Evolutionary conservation across 2,888 invertebrate species (phyloP), one percentile per base, ranked within the genome.

Genomic region (Brachylomia viminalis): DNA sequence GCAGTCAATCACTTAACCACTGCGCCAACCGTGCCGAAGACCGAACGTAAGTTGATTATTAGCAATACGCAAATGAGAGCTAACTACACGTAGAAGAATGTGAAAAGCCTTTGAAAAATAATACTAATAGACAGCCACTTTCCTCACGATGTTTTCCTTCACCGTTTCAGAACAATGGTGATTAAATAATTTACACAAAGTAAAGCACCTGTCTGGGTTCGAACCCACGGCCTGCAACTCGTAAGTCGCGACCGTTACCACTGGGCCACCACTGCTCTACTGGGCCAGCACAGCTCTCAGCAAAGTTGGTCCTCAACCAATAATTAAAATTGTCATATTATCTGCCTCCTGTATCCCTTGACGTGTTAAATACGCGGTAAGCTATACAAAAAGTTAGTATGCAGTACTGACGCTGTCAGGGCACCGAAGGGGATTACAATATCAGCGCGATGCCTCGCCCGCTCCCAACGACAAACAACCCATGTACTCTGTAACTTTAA

Each of bases 381-480:
- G 65, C 56, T 82, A 81, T 54, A 78, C 77, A 80, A 85, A 87
- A 89, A 81, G 86, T 87, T 87, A 88, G 88, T 88, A 84, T 87
- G 82, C 82, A 85, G 87, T 88, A 88, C 88, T 87, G 87, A 87
- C 88, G 82, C 80, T 77, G 79, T 79, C 79, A 78, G 80, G 73
- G 79, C 67, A 71, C 87, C 86, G 77, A 87, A 87, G 88, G 88
- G 89, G 78, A 86, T 89, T 90, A 90, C 92, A 91, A 91, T 90
- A 90, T 91, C 91, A 91, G 90, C 87, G 68, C 68, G 76, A 79
- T 64, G 77, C 83, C 70, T 68, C 69, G 68, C 75, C 72, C 72
- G 78, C 74, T 79, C 65, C 78, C 45, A 82, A 85, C 86, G 80
- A 87, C 91, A 90, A 91, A 91, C 91, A 91, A 90, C 84, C 84